phyloP scores from a whole-genome alignment of 1,140 invertebrate species.

The Mercenaria mercenaria region DNA sequence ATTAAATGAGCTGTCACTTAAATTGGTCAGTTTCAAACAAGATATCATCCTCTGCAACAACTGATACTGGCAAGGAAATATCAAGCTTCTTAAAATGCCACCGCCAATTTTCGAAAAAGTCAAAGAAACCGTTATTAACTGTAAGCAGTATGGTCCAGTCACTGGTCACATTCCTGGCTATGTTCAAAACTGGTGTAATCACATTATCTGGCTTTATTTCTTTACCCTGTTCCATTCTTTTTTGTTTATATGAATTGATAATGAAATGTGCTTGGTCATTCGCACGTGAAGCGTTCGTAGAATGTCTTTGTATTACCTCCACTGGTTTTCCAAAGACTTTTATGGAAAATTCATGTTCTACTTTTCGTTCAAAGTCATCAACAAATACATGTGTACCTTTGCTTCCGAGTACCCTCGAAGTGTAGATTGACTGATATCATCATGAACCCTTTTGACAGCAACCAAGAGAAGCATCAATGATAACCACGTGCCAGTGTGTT shows the following conservation, averaged over 20 bases:
- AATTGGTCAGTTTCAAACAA: not conserved
- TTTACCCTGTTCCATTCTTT: too few relatives aligned
- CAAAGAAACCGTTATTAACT: not conserved
- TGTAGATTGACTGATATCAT: constrained; percentile 5
- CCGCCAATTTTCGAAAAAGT: not conserved
- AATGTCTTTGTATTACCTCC: not conserved
- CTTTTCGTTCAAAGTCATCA: not conserved
- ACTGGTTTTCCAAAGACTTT: not conserved
- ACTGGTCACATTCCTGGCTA: not conserved
- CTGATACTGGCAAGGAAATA: not conserved
- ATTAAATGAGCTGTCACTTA: not conserved
- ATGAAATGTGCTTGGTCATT: constrained; percentile 15
- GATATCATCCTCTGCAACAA: not conserved
- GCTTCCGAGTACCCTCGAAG: not conserved
- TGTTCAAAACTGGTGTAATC: too few relatives aligned
- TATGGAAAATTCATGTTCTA: not conserved
- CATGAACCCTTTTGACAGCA: not conserved
- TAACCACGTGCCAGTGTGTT: not conserved
- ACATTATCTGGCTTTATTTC: too few relatives aligned
- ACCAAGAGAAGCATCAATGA: not conserved
- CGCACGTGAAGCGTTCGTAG: too few relatives aligned
- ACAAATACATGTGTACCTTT: constrained; percentile 7
- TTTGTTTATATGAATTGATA: not conserved
- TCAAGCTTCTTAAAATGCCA: not conserved
- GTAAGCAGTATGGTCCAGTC: not conserved